phyloP scores from a whole-genome alignment of 53 echinoderm and acorn worm genomes.

The Crossaster papposus region DNA sequence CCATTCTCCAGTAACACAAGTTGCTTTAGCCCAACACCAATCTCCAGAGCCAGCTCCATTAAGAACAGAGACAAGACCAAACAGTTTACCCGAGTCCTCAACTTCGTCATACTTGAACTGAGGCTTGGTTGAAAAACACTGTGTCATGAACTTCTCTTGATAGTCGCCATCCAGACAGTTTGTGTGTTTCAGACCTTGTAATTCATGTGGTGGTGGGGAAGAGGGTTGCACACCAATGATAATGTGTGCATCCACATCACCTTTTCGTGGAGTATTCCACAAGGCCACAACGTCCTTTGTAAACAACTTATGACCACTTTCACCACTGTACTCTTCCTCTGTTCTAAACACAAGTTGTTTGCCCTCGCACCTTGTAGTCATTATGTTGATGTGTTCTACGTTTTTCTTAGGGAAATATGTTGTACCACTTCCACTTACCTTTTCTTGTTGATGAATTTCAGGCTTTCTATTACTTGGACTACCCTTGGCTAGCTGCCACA shows the following conservation, averaged over 20 bases:
- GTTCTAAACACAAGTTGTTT: slow-evolving; percentile 17
- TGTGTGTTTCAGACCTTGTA: background rate
- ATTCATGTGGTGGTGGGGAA: slow-evolving; percentile 24
- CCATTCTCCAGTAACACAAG: slow-evolving; percentile 4
- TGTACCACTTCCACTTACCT: too few species aligned
- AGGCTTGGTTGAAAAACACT: slow-evolving; percentile 12
- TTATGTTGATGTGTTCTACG: background rate
- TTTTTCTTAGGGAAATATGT: slow-evolving; percentile 9
- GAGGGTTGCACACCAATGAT: slow-evolving; percentile 6
- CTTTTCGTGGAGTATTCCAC: slow-evolving; percentile 46
- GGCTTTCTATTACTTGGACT: background rate
- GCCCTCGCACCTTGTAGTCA: background rate
- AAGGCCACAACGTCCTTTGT: slow-evolving; percentile 38
- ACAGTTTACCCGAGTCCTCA: background rate
- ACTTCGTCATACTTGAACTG: slow-evolving; percentile 8
- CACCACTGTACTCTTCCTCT: slow-evolving; percentile 24
- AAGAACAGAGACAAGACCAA: slow-evolving; percentile 24
- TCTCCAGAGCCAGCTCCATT: slow-evolving; percentile 14
- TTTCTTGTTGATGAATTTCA: too few species aligned
- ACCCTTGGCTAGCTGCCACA: slow-evolving; percentile 2
- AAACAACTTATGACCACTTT: slow-evolving; percentile 10
- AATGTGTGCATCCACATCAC: background rate
- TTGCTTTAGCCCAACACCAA: slow-evolving; percentile 14
- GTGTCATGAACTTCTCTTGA: slow-evolving; percentile 5
- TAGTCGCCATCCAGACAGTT: slow-evolving; percentile 10